Evolutionary conservation across 2,113 vertebrate species (phyloP).

Genomic region (Mustelus asterias): DNA sequence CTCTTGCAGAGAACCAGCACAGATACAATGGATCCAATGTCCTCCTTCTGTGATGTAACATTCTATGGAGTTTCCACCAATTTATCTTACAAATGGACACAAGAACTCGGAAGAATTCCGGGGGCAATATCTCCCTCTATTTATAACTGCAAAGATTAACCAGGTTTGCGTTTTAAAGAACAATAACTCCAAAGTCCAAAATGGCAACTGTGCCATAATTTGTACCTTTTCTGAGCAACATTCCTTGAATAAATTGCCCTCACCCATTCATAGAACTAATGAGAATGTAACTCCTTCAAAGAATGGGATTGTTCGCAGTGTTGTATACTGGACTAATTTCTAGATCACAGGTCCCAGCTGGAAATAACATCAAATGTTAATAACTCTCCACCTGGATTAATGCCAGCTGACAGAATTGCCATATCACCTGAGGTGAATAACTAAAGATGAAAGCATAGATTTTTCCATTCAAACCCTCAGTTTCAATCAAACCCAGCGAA

Average conservation of each 20-base stretch:
- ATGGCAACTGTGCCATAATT: background rate
- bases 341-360: background rate
- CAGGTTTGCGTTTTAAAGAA: background rate
- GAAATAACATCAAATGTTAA: background rate
- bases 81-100: background rate
- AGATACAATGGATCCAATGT: no score
- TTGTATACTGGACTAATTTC: background rate
- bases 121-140: background rate
- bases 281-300: background rate
- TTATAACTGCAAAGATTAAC: background rate
- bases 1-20: no score
- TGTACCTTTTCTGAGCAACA: background rate
- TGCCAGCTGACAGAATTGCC: conserved; percentile 1
- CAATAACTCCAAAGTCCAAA: background rate
- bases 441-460: background rate
- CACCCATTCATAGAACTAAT: background rate
- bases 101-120: background rate
- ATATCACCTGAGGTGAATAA: conserved; percentile 8
- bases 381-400: background rate
- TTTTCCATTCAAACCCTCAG: background rate
- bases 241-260: background rate
- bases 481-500: background rate
- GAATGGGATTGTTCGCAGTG: background rate
- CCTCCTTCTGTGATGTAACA: no score
- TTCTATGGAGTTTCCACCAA: background rate